Conservation (phyloP, 1,140 invertebrate species). For the Macrostomum lignano region DNA sequence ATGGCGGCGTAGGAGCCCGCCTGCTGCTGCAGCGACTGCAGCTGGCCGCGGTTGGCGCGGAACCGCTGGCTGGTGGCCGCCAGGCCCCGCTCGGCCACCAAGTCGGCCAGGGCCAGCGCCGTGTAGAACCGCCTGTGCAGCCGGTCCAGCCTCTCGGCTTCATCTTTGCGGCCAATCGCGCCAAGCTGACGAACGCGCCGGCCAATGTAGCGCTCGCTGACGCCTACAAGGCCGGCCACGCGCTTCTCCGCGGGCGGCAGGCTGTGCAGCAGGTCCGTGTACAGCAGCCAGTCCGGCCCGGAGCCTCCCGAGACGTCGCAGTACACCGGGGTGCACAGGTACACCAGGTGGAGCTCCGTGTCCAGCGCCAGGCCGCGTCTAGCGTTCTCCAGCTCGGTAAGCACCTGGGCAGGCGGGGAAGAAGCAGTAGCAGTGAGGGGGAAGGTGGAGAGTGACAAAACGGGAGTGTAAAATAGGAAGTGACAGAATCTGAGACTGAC, state of each 20-base stretch:
- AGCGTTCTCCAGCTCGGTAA: conserved; percentile 62
- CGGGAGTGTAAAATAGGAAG: too few relatives aligned
- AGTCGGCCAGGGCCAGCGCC: conserved; percentile 58
- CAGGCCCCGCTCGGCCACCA: conserved; percentile 63
- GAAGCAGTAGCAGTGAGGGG: too few relatives aligned
- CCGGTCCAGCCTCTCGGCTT: too few relatives aligned
- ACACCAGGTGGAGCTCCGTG: conserved; percentile 72
- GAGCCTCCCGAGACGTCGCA: conserved; percentile 18
- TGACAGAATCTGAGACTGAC: too few relatives aligned
- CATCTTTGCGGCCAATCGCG: too few relatives aligned
- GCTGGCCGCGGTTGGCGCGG: conserved; percentile 49
- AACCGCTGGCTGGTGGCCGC: conserved; percentile 48
- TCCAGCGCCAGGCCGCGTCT: conserved; percentile 62
- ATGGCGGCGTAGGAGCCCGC: conserved; percentile 84
- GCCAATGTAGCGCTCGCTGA: not conserved
- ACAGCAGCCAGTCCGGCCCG: too few relatives aligned
- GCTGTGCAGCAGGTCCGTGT: too few relatives aligned
- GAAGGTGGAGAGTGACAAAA: too few relatives aligned
- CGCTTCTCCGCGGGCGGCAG: not conserved
- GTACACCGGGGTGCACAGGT: too few relatives aligned
- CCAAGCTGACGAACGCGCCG: not conserved
- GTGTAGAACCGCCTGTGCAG: conserved; percentile 45
- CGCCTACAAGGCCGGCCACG: not conserved
- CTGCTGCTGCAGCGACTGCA: conserved; percentile 66
- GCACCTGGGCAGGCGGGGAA: too few relatives aligned